These are phyloP conservation scores for Eidolon helvum DNA, from an alignment of 2,113 vertebrate genomes.

Conservation along the genomic window DNA sequence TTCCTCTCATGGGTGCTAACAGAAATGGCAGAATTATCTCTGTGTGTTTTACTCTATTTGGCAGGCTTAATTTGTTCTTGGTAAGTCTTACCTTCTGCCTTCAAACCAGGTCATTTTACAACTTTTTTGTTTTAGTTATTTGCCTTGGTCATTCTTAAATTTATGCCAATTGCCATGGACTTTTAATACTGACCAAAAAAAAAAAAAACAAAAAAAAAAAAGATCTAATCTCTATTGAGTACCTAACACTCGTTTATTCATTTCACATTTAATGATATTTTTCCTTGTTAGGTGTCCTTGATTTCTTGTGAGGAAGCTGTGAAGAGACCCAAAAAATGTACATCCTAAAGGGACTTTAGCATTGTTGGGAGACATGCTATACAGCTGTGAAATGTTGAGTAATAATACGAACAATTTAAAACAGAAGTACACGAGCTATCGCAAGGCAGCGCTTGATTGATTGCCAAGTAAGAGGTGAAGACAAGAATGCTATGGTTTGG, in stretches of 20 bases:
- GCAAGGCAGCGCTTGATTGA: constrained; percentile 10
- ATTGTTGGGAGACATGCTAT: neutral
- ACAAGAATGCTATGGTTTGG: neutral
- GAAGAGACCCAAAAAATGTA: neutral
- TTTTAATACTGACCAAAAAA: neutral
- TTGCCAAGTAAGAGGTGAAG: neutral
- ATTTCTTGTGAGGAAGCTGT: neutral
- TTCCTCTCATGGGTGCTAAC: neutral
- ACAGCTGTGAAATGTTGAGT: constrained; percentile 28
- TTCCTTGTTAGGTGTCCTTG: neutral
- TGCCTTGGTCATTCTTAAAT: neutral
- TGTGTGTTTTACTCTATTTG: neutral
- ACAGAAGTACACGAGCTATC: neutral
- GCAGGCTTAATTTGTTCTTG: neutral
- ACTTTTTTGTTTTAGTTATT: neutral
- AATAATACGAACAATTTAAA: constrained; percentile 28
- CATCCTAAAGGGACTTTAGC: neutral
- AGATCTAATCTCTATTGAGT: neutral
- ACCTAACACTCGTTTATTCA: neutral
- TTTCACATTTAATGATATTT: constrained; percentile 30
- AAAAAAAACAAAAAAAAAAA: neutral
- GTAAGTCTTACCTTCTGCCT: neutral
- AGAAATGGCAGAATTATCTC: neutral
- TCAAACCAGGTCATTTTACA: neutral
- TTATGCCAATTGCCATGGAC: neutral